Evolutionary conservation across 2,113 vertebrate species (phyloP), one percentile per base, ranked within the genome.

Genomic region (Ranitomeya imitator): DNA sequence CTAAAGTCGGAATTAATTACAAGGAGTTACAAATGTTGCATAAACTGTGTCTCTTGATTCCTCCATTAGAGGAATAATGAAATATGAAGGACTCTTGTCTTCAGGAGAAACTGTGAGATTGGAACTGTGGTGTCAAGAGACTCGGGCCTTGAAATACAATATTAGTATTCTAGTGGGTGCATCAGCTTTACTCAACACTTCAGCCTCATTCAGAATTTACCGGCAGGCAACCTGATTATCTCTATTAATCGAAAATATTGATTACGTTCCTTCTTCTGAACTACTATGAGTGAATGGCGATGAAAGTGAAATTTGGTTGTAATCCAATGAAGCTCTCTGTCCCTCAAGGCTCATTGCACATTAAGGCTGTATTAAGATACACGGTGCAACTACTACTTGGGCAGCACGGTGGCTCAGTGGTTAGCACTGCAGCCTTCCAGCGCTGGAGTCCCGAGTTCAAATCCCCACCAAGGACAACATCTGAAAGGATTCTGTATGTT

Each of bases 221-320:
- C 16, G 2, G 37, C 52, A 57, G 52, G 77, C 21, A 3, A 21
- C 57, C 79, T 81, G 23, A 61, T 81, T 37, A 61, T 81, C 60
- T 81, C 26, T 37, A 61, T 81, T 61, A 81, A 81, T 81, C 79
- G 45, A 60, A 76, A 61, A 81, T 81, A 81, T 81, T 81, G 79
- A 81, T 81, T 26, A 31, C 9, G 13, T 61, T 61, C 3, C 16
- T 14, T 0, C 15, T 31, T 26, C 31, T 15, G 37, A 61, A 18
- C 79, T 61, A 6, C 37, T 37, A 37, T 37, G 61, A 76, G 52
- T 76, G 52, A 8, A 76, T 11, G 5, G 55, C 0, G 23, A 80
- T 59, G 31, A 23, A 31, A 60, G 79, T 31, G 23, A 26, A 37
- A 37, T 61, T 0, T 60, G 55, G 55, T 37, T 37, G 79, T 61